Conservation (phyloP, 2,888 invertebrate species). For the Hetaerina titia region DNA sequence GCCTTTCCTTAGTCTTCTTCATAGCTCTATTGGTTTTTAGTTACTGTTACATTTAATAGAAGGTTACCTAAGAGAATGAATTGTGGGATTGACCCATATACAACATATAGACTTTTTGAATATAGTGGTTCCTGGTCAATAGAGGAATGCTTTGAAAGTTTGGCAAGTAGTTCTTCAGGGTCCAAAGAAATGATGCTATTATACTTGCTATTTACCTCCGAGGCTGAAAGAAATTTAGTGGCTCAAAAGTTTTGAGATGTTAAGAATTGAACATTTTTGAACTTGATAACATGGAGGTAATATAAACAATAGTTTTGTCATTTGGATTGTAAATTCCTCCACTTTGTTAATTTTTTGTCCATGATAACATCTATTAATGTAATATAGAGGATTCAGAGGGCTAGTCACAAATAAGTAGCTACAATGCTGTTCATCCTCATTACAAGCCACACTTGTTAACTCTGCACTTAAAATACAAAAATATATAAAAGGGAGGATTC, state of each 20-base stretch:
- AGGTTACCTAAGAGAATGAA: background rate
- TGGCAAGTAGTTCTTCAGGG: background rate
- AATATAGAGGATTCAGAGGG: background rate
- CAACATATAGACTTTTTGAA: background rate
- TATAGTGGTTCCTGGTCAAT: background rate
- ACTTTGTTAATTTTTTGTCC: background rate
- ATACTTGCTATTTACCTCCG: background rate
- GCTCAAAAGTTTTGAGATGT: background rate
- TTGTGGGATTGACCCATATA: background rate
- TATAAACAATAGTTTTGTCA: background rate
- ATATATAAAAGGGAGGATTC: background rate
- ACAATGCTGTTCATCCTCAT: background rate
- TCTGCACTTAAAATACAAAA: background rate
- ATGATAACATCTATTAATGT: background rate
- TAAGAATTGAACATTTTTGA: background rate
- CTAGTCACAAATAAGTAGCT: background rate
- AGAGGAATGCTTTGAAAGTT: background rate
- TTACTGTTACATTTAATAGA: background rate
- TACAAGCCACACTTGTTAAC: background rate
- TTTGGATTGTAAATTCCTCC: background rate
- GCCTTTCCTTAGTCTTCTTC: background rate
- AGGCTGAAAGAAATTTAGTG: background rate
- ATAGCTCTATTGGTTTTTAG: background rate
- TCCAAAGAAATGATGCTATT: background rate
- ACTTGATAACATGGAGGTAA: background rate